Evolutionary conservation across 2,113 vertebrate genomes (phyloP).

Genomic region (Myrmecobius fasciatus): DNA sequence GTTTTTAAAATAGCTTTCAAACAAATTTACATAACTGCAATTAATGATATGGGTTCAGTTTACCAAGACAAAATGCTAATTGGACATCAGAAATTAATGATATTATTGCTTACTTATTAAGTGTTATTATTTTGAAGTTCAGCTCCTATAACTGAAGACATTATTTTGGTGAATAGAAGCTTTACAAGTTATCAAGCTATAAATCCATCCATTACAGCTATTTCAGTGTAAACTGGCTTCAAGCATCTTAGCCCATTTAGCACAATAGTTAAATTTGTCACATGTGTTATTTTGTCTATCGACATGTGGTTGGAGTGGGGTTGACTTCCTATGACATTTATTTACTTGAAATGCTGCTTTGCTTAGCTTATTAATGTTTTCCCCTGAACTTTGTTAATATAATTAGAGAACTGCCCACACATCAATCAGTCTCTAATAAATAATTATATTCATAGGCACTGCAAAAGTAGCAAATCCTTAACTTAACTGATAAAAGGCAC

Average conservation of each 20-base stretch:
- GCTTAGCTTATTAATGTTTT: constrained; percentile 75
- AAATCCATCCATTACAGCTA: neutral
- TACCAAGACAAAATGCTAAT: neutral
- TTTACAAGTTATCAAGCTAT: constrained; percentile 27
- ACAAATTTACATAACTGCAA: neutral
- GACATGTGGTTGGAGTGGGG: constrained; percentile 60
- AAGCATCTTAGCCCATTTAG: neutral
- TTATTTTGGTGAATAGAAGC: constrained; percentile 39
- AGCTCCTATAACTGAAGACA: neutral
- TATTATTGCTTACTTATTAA: neutral
- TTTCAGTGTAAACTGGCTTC: neutral
- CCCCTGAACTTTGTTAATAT: constrained; percentile 78
- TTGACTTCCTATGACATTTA: constrained; percentile 79
- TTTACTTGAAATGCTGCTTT: constrained; percentile 73
- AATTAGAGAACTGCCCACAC: constrained; percentile 75
- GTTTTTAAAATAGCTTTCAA: constrained; percentile 8
- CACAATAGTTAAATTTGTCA: neutral
- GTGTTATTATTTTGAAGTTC: constrained; percentile 12
- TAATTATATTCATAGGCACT: constrained; percentile 73
- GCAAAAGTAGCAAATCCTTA: constrained; percentile 71
- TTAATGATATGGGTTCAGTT: constrained; percentile 20
- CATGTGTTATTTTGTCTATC: constrained; percentile 37
- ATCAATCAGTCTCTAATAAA: constrained; percentile 74
- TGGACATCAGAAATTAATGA: neutral
- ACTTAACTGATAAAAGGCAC: constrained; percentile 38